Conservation (phyloP, 1,140 invertebrate genomes). For the Aphelinus atriplicis region DNA sequence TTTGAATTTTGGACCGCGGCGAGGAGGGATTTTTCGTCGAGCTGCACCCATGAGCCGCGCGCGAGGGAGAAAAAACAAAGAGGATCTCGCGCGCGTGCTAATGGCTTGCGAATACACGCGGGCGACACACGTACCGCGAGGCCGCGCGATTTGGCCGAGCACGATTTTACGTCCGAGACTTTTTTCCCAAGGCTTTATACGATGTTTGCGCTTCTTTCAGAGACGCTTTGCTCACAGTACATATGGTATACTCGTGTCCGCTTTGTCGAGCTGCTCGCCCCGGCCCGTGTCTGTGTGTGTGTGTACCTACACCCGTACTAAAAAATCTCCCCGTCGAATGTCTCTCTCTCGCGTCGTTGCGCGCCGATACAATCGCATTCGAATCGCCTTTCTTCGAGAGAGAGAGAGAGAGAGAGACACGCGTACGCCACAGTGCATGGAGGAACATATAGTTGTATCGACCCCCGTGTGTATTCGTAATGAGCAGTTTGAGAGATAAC, state of each 20-base stretch:
- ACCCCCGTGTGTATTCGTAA: no score
- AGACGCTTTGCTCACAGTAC: background rate
- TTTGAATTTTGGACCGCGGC: conserved; percentile 22
- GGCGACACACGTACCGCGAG: background rate
- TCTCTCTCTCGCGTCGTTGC: no score
- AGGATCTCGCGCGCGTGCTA: background rate
- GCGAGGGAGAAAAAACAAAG: background rate
- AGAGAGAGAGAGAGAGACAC: no score
- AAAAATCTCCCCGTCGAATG: background rate
- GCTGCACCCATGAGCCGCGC: background rate
- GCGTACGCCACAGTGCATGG: no score
- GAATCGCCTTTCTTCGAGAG: no score
- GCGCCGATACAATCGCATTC: no score
- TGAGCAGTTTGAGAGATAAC: no score
- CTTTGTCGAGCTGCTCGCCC: background rate
- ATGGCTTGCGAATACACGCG: background rate
- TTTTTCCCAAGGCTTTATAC: background rate
- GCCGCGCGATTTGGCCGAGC: background rate
- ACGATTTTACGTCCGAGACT: background rate
- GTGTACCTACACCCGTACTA: background rate
- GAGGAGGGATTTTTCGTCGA: background rate
- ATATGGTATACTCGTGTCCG: conserved; percentile 2
- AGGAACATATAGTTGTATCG: no score
- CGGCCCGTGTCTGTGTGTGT: no score
- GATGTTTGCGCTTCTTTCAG: background rate